phyloP scores from a whole-genome alignment of 2,113 vertebrate species.

The Ardeotis arabs region DNA sequence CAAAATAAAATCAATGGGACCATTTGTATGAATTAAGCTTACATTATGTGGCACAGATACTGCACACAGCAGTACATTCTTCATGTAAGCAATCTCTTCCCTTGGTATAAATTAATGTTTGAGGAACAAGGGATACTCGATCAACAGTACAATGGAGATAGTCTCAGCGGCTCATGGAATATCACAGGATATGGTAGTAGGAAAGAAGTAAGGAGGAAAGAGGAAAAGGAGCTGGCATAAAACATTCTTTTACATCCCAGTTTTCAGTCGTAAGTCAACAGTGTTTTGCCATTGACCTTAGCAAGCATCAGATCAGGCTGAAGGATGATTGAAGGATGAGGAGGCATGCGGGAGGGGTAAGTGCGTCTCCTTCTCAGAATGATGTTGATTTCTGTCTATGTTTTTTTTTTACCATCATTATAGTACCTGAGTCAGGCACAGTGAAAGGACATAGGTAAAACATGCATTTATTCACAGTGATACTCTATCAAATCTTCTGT shows the following conservation, averaged over 20 bases:
- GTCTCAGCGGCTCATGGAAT: not conserved
- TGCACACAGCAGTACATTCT: not conserved
- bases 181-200: not conserved
- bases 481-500: not conserved
- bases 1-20: conserved; percentile 36
- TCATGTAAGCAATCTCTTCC: not conserved
- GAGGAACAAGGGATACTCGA: not conserved
- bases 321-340: not conserved
- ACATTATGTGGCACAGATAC: not conserved
- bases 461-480: not conserved
- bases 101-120: not conserved
- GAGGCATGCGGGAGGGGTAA: not conserved
- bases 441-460: not conserved
- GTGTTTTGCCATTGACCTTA: not conserved
- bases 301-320: not conserved
- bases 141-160: not conserved
- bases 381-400: not conserved
- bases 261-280: not conserved
- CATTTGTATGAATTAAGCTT: conserved; percentile 51
- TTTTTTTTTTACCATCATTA: not conserved
- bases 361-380: not conserved
- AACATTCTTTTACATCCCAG: not conserved
- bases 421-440: not conserved
- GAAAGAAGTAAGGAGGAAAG: not conserved
- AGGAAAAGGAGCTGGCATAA: not conserved